A percentile compares a stretch with the other conserved stretches of the same genome.
phyloP scores from a whole-genome alignment of 2,797 vertebrate genomes.

The Paramormyrops hopkinsi region DNA sequence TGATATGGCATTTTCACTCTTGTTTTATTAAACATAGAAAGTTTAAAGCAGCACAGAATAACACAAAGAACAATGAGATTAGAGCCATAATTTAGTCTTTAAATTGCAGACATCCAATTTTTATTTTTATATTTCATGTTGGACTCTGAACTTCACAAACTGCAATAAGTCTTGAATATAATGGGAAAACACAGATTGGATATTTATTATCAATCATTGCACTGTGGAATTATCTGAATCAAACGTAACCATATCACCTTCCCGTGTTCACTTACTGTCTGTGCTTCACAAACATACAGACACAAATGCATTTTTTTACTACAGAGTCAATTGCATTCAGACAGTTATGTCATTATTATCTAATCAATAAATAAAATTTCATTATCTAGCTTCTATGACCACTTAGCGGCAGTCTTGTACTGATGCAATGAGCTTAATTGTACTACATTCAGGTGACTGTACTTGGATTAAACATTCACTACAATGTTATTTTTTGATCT shows the following conservation, averaged over 20 bases:
- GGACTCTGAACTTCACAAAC: conserved; percentile 2
- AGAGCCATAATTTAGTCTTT: neutral
- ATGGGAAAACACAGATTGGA: neutral
- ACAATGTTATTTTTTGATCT: neutral
- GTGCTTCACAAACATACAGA: conserved; percentile 1
- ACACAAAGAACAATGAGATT: neutral
- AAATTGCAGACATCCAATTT: neutral
- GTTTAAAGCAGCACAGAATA: neutral
- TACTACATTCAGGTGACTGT: neutral
- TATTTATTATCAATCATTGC: conserved; percentile 7
- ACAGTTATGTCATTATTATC: neutral
- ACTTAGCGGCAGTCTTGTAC: neutral
- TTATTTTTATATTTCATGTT: neutral
- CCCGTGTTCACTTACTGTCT: neutral
- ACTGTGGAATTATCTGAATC: neutral
- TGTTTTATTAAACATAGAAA: conserved; percentile 7
- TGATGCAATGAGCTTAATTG: neutral
- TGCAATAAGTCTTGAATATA: neutral
- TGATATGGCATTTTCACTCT: neutral
- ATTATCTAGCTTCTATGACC: neutral
- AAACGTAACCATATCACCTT: neutral
- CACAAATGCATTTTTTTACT: neutral
- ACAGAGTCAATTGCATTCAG: neutral
- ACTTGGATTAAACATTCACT: neutral
- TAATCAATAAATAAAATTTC: neutral